A percentile compares a stretch with the other conserved stretches of the same genome.
Evolutionary conservation across 1,140 invertebrate genomes (phyloP).

Genomic region (Acyrthosiphon pisum): DNA sequence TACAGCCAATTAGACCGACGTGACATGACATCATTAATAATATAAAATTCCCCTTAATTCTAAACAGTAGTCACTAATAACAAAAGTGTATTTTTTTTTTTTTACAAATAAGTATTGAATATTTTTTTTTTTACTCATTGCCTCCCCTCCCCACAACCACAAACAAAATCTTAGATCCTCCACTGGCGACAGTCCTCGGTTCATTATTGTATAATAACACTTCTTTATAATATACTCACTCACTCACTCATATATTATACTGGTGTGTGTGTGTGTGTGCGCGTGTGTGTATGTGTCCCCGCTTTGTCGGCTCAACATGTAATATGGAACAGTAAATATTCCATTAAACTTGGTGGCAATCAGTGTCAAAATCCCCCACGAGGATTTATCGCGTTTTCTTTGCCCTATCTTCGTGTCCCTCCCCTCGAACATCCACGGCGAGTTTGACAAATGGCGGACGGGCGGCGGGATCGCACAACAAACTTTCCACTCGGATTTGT

Average conservation of each 20-base stretch:
- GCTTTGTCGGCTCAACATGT: not conserved
- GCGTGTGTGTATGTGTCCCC: not conserved
- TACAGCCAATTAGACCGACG: too few species aligned
- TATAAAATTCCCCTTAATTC: too few species aligned
- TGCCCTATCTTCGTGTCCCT: not conserved
- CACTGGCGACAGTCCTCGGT: not conserved
- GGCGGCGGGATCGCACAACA: not conserved
- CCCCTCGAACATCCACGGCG: not conserved
- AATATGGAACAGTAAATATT: slow-evolving; percentile 42
- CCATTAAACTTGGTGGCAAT: slow-evolving; percentile 17
- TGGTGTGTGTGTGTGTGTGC: not conserved
- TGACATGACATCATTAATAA: too few species aligned
- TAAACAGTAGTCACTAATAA: too few species aligned
- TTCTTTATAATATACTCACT: not conserved
- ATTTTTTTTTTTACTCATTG: too few species aligned
- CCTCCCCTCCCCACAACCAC: too few species aligned
- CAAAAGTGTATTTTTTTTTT: too few species aligned
- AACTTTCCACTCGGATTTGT: slow-evolving; percentile 29
- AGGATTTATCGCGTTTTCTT: slow-evolving; percentile 25
- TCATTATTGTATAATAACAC: not conserved
- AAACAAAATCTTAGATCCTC: too few species aligned
- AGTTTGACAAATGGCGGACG: slow-evolving; percentile 32
- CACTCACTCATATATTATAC: too few species aligned
- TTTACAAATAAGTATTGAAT: too few species aligned
- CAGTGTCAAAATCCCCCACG: not conserved